Evolutionary conservation across 1,140 invertebrate species (phyloP), one percentile per base, ranked within the genome.

Genomic region (Heliothis virescens): DNA sequence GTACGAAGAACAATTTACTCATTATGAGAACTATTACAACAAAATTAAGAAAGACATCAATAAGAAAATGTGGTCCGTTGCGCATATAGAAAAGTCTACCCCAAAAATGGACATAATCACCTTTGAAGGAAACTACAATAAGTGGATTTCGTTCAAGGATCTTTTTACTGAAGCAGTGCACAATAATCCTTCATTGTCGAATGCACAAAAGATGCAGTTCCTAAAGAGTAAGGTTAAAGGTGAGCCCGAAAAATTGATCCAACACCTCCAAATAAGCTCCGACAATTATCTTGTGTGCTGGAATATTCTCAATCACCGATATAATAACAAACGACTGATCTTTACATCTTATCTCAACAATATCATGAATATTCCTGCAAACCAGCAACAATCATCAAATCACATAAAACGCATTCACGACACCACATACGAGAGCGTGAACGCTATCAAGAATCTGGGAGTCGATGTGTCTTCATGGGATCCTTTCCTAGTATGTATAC

Each of bases 61-160:
- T 34, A 4, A 34, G 34, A 34, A 34, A 34, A 34, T 34, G 34
- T 34, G 34, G 34, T 34, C 34, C 34, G 34, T 34, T 34, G 34
- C 34, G 34, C 34, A 34, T 34, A 34, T 34, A 5, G 34, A 34
- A 34, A 34, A 34, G 34, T 34, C 34, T 5, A 34, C 34, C 34
- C 34, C 34, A 5, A 34, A 34, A 34, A 34, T 55, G 52, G 15
- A 55, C 1, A 80, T 48, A 80, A 50, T 67, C 26, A 13, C 60
- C 0, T 82, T 82, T 55, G 18, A 11, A 10, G 69, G 80, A 21
- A 82, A 29, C n/a, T 82, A 82, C 52, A 71, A 59, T 1, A 47
- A 65, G 47, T 81, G 79, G 79, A 55, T 69, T n/a, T 72, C 73
- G 1, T 81, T 81, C 16, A 75, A 76, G 21, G 73, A 81, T 62